Percentiles rank a stretch among this genome's conserved stretches.
phyloP scores from a whole-genome alignment of 2,888 invertebrate genomes.

The Lycophotia porphyrea region DNA sequence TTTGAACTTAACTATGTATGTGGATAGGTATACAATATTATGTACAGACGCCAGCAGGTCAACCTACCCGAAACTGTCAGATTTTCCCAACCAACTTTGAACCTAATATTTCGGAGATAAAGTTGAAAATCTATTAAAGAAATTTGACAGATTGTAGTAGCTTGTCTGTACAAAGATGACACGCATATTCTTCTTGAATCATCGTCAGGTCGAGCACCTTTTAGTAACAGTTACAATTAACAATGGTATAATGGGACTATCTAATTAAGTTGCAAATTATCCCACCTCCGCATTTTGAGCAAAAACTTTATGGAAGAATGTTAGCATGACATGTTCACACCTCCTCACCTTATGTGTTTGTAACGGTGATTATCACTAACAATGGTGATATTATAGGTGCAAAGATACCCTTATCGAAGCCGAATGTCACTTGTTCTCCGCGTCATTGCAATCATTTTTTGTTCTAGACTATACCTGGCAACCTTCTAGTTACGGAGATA shows the following conservation, averaged over 20 bases:
- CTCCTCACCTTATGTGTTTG: constrained; percentile 6
- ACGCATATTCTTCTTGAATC: constrained; percentile 46
- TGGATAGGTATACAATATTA: neutral
- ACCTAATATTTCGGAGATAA: too few relatives aligned
- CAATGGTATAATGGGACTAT: constrained; percentile 58
- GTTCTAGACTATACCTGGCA: too few relatives aligned
- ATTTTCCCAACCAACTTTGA: too few relatives aligned
- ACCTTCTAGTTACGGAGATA: too few relatives aligned
- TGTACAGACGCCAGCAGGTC: too few relatives aligned
- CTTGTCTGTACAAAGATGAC: constrained; percentile 40
- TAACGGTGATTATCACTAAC: constrained; percentile 16
- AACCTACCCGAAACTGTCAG: too few relatives aligned
- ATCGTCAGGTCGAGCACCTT: constrained; percentile 56
- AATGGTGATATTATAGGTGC: neutral
- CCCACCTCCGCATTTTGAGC: constrained; percentile 55
- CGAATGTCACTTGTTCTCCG: too few relatives aligned
- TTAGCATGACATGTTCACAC: constrained; percentile 35
- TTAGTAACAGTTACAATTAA: constrained; percentile 63
- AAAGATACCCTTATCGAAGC: too few relatives aligned
- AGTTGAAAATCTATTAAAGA: too few relatives aligned
- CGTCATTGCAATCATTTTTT: too few relatives aligned
- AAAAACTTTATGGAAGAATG: constrained; percentile 41
- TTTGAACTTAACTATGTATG: neutral
- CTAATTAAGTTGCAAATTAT: constrained; percentile 64
- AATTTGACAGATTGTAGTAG: too few relatives aligned